Base-by-base conservation (phyloP, 2,888 invertebrate species). In the Camptogramma bilineatum region DNA sequence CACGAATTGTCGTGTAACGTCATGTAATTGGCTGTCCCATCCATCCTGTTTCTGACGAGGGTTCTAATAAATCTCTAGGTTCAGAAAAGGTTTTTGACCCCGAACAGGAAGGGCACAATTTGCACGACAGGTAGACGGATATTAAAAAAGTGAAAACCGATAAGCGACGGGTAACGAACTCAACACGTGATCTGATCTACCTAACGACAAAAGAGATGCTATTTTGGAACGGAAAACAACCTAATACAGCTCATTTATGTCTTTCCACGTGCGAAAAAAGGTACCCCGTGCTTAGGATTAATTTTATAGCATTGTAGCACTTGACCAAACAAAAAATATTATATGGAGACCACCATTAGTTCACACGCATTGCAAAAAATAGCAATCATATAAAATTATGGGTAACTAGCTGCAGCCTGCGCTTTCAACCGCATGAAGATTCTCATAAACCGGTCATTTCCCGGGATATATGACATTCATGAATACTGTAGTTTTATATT, bases 131-230 rank as follows among this genome's bases (percentile, higher is more conserved):
- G 66, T 55, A 48, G 48, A 60, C 18, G 39, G 28, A 13, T 67
- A 60, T 21, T 65, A 72, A 62, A 13, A 13, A 62, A 69, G 69
- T 64, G 62, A 54, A 66, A 63, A 66, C 63, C 61, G 48, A 64
- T 69, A 69, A 63, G 50, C 60, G 53, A 66, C 59, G 73, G 69
- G 69, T 70, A 73, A 73, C 66, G 70, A 74, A 70, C 76, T 68
- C 68, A 51, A 54, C 53, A 69, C 64, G 66, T 66, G 64, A 57
- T 66, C 31, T 46, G 39, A 46, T 9, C 56, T 65, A 28, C 4
- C 28, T 28, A 52, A 47, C 34, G 50, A 59, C 42, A 56, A 39
- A 42, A 57, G 52, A 50, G 52, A 63, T 54, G 44, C 42, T 58
- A 56, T 62, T 62, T 62, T 10, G 1, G 46, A 52, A 52, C 34